Percentiles rank a stretch among this genome's conserved stretches.
Conservation (phyloP, 1,140 invertebrate genomes). For the Copidosoma floridanum region DNA sequence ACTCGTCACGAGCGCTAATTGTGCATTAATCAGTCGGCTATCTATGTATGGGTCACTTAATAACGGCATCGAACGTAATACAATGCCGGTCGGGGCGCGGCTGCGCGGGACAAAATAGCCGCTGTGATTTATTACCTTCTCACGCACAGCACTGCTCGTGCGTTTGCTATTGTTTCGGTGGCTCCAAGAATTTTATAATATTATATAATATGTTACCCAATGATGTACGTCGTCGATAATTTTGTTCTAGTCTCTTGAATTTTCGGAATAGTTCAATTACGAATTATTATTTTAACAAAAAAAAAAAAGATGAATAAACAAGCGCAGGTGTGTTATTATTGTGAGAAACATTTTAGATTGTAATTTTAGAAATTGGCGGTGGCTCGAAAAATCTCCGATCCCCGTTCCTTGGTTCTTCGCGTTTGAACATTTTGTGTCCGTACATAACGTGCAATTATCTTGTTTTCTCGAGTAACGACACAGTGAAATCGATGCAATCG, state of each 20-base stretch:
- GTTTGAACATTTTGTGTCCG: constrained; percentile 9
- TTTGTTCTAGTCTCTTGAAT: no score
- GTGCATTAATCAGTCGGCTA: constrained; percentile 36
- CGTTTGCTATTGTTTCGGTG: no score
- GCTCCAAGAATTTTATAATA: no score
- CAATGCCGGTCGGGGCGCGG: constrained; percentile 33
- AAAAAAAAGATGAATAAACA: no score
- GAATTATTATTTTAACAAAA: no score
- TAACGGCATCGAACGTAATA: constrained; percentile 36
- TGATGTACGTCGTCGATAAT: no score
- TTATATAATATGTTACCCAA: no score
- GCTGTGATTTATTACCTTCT: constrained; percentile 38
- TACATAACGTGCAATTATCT: constrained; percentile 21
- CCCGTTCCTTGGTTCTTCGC: no score
- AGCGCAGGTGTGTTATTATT: no score
- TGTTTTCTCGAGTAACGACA: constrained; percentile 6
- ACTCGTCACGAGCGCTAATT: constrained; percentile 32
- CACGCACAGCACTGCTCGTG: no score
- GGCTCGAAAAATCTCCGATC: constrained; percentile 13
- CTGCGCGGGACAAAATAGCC: constrained; percentile 37
- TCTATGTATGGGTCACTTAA: constrained; percentile 39
- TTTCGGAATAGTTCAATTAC: no score
- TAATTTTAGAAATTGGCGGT: constrained; percentile 11
- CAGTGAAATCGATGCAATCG: constrained; percentile 19
- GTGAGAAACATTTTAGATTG: not conserved